A percentile compares a stretch with the other conserved stretches of the same genome.
These are phyloP conservation scores for Phalacrocorax brasilianus DNA, from an alignment of 2,113 vertebrate species.

Conservation along the genomic window DNA sequence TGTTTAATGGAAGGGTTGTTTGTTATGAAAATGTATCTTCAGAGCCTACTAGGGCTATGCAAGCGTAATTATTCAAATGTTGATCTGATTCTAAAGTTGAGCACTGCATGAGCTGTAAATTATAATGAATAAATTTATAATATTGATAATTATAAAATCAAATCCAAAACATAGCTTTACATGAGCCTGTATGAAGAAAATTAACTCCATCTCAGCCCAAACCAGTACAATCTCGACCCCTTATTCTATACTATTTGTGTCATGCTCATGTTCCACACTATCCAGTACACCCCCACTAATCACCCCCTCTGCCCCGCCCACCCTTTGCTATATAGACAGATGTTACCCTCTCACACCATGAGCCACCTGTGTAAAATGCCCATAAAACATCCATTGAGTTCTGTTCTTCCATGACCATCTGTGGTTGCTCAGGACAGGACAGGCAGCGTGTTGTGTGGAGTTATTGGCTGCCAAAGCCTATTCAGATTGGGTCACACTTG, in stretches of 20 bases:
- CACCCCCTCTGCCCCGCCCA: accelerated
- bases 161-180: background rate
- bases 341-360: background rate
- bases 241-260: background rate
- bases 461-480: background rate
- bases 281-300: background rate
- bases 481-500: background rate
- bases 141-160: background rate
- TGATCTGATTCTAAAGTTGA: background rate
- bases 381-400: background rate
- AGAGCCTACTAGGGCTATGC: background rate
- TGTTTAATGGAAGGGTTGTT: background rate
- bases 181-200: background rate
- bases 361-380: background rate
- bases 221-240: background rate
- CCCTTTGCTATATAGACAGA: background rate
- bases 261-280: background rate
- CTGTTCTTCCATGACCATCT: background rate
- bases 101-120: background rate
- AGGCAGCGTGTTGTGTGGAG: background rate
- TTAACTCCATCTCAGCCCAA: background rate
- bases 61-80: background rate
- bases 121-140: background rate
- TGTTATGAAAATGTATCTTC: background rate
- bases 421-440: background rate